Evolutionary conservation across 1,140 invertebrate genomes (phyloP).

Genomic region (Drosophila orosa): DNA sequence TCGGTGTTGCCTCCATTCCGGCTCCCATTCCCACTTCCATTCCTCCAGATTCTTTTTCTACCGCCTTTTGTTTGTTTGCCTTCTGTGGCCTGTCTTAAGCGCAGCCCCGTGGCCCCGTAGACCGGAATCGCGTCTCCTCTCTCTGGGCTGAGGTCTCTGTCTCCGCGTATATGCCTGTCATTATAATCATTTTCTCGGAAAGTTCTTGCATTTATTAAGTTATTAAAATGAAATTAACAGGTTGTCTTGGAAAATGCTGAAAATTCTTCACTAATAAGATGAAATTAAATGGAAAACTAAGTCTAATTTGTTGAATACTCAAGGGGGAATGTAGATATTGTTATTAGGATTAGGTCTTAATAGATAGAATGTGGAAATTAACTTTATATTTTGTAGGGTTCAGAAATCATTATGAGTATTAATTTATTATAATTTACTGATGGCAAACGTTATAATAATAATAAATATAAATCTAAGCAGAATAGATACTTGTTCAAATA

Average conservation of each 20-base stretch:
- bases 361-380: not conserved
- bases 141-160: conserved; percentile 11
- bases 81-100: conserved; percentile 40
- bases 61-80: conserved; percentile 30
- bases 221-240: conserved; percentile 73
- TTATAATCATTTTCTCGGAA: conserved; percentile 69
- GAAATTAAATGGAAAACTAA: not conserved
- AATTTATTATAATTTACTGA: not conserved
- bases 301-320: conserved; percentile 1
- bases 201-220: conserved; percentile 74
- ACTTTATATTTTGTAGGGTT: not conserved
- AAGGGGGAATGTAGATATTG: not conserved
- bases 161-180: conserved; percentile 43
- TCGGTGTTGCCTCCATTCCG: conserved; percentile 33
- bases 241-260: conserved; percentile 41
- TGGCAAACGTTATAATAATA: too few relatives aligned
- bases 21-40: not conserved
- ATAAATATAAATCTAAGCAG: not conserved
- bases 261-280: conserved; percentile 57
- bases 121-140: conserved; percentile 63
- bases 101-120: conserved; percentile 15
- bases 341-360: not conserved
- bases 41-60: conserved; percentile 9
- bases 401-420: not conserved
- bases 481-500: too few relatives aligned